Percentiles rank a stretch among this genome's conserved stretches.
Conservation (phyloP, 2,888 invertebrate species). For the Cerastis leucographa region DNA sequence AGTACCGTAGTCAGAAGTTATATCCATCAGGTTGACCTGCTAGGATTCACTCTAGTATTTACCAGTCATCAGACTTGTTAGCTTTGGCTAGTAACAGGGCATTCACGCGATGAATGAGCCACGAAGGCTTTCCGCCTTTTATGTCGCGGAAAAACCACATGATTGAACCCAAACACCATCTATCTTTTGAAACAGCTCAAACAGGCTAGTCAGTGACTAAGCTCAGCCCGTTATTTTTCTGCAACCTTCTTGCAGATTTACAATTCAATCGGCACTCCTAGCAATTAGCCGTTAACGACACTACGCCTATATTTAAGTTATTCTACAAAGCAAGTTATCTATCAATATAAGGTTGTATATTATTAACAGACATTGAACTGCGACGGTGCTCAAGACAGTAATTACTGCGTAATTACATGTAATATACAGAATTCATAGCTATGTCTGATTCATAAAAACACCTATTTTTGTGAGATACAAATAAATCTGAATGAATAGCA, state of each 20-base stretch:
- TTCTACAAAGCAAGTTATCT: conserved; percentile 22
- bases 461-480: conserved; percentile 28
- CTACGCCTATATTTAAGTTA: conserved; percentile 18
- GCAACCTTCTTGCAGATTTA: conserved; percentile 6
- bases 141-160: conserved; percentile 21
- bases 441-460: conserved; percentile 37
- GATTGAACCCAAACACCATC: background rate
- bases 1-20: background rate
- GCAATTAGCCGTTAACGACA: conserved; percentile 16
- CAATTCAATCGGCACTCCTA: conserved; percentile 18
- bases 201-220: background rate
- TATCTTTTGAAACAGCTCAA: conserved; percentile 3
- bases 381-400: conserved; percentile 34
- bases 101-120: conserved; percentile 41
- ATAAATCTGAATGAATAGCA: conserved; percentile 13
- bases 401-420: conserved; percentile 55
- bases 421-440: conserved; percentile 46
- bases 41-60: conserved; percentile 22
- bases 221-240: background rate
- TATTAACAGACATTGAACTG: conserved; percentile 56
- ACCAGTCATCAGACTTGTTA: conserved; percentile 38
- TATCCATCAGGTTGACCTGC: background rate
- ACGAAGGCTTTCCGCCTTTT: conserved; percentile 27
- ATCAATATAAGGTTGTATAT: conserved; percentile 30
- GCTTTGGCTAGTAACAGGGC: conserved; percentile 16